A percentile compares a stretch with the other conserved stretches of the same genome.
Conservation (phyloP, 2,888 invertebrate genomes). For the Plebejus argus region DNA sequence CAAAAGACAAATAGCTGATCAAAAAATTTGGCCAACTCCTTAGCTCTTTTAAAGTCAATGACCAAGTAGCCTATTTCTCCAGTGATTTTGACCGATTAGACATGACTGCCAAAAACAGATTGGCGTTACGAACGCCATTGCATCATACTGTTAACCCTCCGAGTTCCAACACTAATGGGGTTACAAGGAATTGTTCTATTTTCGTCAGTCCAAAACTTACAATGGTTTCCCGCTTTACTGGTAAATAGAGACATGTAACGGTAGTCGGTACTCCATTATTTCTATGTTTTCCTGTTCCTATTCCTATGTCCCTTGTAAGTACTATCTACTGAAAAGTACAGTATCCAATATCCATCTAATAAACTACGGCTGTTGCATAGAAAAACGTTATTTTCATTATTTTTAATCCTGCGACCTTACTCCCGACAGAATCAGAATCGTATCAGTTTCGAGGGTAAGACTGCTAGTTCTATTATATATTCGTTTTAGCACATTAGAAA, state of each 20-base stretch:
- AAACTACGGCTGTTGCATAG: too few relatives aligned
- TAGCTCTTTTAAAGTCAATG: not conserved
- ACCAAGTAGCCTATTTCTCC: not conserved
- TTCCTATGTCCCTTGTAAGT: too few relatives aligned
- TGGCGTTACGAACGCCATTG: not conserved
- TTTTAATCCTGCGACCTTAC: too few relatives aligned
- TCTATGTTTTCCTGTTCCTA: too few relatives aligned
- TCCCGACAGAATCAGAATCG: too few relatives aligned
- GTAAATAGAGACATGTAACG: not conserved
- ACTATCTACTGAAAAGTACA: too few relatives aligned
- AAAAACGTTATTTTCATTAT: too few relatives aligned
- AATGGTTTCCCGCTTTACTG: not conserved
- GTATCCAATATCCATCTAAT: too few relatives aligned
- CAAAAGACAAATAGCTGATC: not conserved
- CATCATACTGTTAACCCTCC: not conserved
- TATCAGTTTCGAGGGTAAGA: too few relatives aligned
- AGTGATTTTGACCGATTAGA: not conserved
- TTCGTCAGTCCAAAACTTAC: not conserved
- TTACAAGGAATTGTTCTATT: not conserved
- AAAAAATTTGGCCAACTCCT: not conserved
- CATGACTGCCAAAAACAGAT: slow-evolving; percentile 1
- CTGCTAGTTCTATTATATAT: too few relatives aligned
- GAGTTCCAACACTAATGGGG: not conserved
- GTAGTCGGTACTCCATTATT: too few relatives aligned
- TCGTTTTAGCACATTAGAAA: too few relatives aligned